Conservation (phyloP, 2,888 invertebrate genomes). For the Penaeus monodon region DNA sequence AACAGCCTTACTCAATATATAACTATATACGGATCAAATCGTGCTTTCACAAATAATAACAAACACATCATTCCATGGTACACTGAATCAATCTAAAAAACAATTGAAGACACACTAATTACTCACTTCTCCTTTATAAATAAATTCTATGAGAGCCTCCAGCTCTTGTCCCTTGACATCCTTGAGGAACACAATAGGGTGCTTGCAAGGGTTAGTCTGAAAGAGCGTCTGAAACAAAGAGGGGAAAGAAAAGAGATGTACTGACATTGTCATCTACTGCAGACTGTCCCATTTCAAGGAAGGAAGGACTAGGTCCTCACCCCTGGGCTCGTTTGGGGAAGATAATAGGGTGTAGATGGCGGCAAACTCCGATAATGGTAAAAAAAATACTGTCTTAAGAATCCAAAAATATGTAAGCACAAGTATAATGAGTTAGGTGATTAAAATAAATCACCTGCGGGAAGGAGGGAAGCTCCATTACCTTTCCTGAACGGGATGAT, state of each 20-base stretch:
- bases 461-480: no score
- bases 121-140: conserved; percentile 67
- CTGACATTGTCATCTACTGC: not conserved
- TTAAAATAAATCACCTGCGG: no score
- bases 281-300: no score
- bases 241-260: not conserved
- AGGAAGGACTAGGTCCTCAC: no score
- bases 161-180: conserved; percentile 67
- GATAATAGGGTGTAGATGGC: no score
- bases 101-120: not conserved
- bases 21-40: not conserved
- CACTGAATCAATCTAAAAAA: not conserved
- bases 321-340: no score
- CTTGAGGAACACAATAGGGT: conserved; percentile 67
- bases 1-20: no score
- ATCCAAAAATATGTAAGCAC: no score
- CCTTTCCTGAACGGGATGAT: no score
- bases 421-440: no score
- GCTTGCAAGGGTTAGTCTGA: conserved; percentile 66
- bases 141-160: conserved; percentile 67
- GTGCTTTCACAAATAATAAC: not conserved
- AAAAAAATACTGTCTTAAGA: no score
- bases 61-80: not conserved
- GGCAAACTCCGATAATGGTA: no score
- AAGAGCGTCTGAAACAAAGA: conserved; percentile 67